Conservation (phyloP, 2,888 invertebrate species). For the Epinotia brunnichana region DNA sequence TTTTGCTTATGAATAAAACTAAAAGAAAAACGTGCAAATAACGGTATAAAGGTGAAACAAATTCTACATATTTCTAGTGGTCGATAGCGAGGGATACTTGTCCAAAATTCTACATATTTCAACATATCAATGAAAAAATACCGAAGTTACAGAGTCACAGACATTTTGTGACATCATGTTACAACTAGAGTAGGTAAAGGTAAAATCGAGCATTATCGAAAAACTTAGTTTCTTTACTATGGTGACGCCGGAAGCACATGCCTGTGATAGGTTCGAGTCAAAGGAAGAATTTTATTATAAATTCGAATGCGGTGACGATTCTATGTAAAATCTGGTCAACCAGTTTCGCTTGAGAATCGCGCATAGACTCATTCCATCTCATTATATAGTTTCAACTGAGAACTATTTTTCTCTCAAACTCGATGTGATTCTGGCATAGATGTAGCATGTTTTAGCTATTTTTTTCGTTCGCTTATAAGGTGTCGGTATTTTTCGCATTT, state of each 20-base stretch:
- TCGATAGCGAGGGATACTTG: constrained; percentile 29
- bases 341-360: background rate
- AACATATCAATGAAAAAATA: background rate
- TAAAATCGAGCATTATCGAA: constrained; percentile 29
- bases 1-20: constrained; percentile 29
- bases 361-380: background rate
- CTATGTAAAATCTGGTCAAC: too few species aligned
- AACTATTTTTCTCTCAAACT: constrained; percentile 3
- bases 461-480: background rate
- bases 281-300: too few species aligned
- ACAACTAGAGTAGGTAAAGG: constrained; percentile 31
- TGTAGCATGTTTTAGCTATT: background rate
- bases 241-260: background rate
- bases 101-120: constrained; percentile 37
- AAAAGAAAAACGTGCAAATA: constrained; percentile 50
- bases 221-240: constrained; percentile 13
- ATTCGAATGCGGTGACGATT: too few species aligned
- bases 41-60: constrained; percentile 24
- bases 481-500: too few species aligned
- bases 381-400: background rate
- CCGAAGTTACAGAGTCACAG: constrained; percentile 15
- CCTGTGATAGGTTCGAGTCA: background rate
- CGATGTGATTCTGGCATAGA: background rate
- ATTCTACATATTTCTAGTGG: constrained; percentile 42
- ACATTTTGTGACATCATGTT: constrained; percentile 10